Percentiles rank a stretch among this genome's conserved stretches.
Conservation (phyloP, 2,797 vertebrate genomes). For the Pitangus sulphuratus region DNA sequence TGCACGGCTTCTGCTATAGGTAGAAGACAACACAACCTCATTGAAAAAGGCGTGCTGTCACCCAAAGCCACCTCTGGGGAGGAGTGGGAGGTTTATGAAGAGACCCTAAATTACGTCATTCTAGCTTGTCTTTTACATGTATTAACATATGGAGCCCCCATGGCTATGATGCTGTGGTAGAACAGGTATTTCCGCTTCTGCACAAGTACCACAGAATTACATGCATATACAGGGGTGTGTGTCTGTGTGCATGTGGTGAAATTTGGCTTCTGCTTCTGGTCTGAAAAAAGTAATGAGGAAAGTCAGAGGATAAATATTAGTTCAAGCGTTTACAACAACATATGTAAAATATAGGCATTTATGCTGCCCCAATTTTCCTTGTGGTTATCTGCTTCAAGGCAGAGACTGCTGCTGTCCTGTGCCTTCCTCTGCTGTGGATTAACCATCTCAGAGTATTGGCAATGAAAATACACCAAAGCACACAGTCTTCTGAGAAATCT, state of each 20-base stretch:
- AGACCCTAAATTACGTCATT: neutral
- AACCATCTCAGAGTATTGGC: neutral
- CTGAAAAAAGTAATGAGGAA: neutral
- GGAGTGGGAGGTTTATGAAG: neutral
- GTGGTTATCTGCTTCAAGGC: neutral
- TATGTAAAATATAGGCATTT: neutral
- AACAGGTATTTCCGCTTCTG: neutral
- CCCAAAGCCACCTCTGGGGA: neutral
- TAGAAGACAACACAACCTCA: neutral
- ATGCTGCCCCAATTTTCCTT: neutral
- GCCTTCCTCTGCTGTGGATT: neutral
- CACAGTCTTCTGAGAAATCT: neutral
- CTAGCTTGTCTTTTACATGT: neutral
- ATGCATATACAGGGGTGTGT: fast-evolving
- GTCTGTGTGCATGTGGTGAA: neutral
- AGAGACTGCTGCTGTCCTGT: neutral
- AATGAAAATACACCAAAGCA: neutral
- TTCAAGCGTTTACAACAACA: neutral
- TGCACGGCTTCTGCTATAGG: fast-evolving
- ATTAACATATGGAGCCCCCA: neutral
- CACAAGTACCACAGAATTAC: neutral
- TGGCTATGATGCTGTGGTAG: neutral
- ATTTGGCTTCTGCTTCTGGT: neutral
- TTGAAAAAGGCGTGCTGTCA: neutral
- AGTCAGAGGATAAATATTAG: fast-evolving